These are phyloP conservation scores for Epinotia ramella DNA, from an alignment of 2,888 invertebrate species.

Conservation along the genomic window DNA sequence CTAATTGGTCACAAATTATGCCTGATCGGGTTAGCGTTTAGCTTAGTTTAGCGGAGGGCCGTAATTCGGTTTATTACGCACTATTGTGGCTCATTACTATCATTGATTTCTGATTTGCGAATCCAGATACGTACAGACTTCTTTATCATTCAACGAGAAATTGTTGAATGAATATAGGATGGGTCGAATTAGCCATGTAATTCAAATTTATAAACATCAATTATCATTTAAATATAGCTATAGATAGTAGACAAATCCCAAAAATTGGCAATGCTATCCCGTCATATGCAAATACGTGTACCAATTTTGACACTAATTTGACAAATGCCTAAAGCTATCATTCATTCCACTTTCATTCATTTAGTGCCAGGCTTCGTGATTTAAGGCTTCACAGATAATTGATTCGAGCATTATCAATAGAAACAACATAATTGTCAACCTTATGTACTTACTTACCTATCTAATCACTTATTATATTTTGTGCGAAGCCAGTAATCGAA, in stretches of 20 bases:
- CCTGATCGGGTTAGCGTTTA: slow-evolving; percentile 84
- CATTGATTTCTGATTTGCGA: slow-evolving; percentile 58
- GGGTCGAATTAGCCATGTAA: no score
- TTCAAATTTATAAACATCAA: no score
- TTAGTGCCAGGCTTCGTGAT: no score
- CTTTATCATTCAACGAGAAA: not conserved
- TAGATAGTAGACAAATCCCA: no score
- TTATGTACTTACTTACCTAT: no score
- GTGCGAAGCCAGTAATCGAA: not conserved
- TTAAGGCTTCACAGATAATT: no score
- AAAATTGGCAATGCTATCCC: no score
- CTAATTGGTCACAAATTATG: slow-evolving; percentile 86
- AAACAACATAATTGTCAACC: no score
- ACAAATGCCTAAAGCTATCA: not conserved
- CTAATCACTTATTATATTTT: no score
- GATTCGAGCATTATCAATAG: no score
- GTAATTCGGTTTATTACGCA: slow-evolving; percentile 72
- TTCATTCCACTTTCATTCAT: no score
- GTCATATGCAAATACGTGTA: not conserved
- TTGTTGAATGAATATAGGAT: not conserved
- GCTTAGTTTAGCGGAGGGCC: slow-evolving; percentile 71
- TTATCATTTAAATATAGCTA: no score
- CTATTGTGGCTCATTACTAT: slow-evolving; percentile 66
- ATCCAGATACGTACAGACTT: not conserved
- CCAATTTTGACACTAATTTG: not conserved